Evolutionary conservation across 2,113 vertebrate species (phyloP).

Genomic region (Brevimyrus niger): DNA sequence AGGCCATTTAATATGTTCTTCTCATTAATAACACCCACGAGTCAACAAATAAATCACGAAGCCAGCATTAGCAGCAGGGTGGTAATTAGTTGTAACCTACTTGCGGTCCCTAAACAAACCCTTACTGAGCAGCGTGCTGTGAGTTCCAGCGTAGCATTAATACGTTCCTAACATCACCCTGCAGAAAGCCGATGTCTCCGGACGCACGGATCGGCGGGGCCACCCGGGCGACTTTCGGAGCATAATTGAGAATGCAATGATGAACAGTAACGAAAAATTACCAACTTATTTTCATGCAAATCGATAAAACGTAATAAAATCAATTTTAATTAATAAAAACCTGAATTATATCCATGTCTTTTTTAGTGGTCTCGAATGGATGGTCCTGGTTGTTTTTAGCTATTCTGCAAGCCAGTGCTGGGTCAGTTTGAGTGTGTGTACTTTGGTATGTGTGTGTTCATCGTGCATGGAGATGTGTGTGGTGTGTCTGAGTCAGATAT

Average conservation of each 20-base stretch:
- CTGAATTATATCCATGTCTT: background rate
- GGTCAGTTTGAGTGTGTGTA: background rate
- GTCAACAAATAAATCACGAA: slow-evolving; percentile 4
- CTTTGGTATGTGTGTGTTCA: background rate
- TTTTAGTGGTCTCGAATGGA: background rate
- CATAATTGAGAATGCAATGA: background rate
- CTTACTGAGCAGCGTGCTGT: background rate
- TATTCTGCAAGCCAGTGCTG: background rate
- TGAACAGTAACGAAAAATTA: background rate
- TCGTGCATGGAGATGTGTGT: background rate
- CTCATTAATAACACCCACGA: background rate
- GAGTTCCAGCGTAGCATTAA: background rate
- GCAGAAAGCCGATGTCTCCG: background rate
- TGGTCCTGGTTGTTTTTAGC: background rate
- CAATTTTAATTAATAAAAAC: background rate
- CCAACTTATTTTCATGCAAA: background rate
- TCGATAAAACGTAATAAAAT: background rate
- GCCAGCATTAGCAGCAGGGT: background rate
- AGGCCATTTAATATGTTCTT: background rate
- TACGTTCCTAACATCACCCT: background rate
- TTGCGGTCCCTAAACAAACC: slow-evolving; percentile 5
- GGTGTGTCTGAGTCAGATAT: background rate
- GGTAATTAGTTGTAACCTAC: slow-evolving; percentile 10
- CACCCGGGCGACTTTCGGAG: background rate
- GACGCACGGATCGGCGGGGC: background rate